Evolutionary conservation across 2,113 vertebrate genomes (phyloP).

Genomic region (Saccopteryx leptura): DNA sequence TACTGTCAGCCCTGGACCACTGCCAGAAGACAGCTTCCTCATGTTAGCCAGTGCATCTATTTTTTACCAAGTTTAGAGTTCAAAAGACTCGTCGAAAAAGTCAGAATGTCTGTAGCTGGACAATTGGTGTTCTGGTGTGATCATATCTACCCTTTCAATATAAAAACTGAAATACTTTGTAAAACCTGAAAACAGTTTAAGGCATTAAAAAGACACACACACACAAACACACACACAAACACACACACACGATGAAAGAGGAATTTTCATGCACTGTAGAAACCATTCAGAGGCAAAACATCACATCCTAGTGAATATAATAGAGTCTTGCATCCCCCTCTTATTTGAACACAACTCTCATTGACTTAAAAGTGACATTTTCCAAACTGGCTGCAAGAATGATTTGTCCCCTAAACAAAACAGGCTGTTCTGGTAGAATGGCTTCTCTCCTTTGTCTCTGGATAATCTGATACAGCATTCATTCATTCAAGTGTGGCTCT

Average conservation of each 20-base stretch:
- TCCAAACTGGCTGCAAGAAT: conserved; percentile 77
- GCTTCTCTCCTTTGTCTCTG: conserved; percentile 78
- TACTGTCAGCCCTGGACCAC: not conserved
- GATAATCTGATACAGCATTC: conserved; percentile 78
- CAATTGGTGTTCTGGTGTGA: conserved; percentile 61
- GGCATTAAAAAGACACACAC: conserved; percentile 72
- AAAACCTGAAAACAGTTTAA: conserved; percentile 79
- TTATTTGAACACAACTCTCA: conserved; percentile 82
- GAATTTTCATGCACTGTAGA: conserved; percentile 79
- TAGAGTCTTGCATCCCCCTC: conserved; percentile 76
- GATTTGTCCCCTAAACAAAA: conserved; percentile 79
- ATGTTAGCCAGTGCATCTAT: not conserved
- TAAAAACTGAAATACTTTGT: conserved; percentile 79
- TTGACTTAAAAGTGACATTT: conserved; percentile 85
- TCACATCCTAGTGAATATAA: conserved; percentile 78
- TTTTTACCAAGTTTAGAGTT: conserved; percentile 62
- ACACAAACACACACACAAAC: not conserved
- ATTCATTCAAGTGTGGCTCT: conserved; percentile 80
- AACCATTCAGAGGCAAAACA: conserved; percentile 82
- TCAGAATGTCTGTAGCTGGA: conserved; percentile 43
- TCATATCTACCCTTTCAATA: conserved; percentile 68
- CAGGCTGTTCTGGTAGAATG: conserved; percentile 75
- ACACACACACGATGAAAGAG: not conserved
- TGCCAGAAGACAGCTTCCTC: conserved; percentile 62
- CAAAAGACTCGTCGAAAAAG: conserved; percentile 65